Evolutionary conservation across 2,113 vertebrate genomes (phyloP).

Genomic region (Fregata magnificens): DNA sequence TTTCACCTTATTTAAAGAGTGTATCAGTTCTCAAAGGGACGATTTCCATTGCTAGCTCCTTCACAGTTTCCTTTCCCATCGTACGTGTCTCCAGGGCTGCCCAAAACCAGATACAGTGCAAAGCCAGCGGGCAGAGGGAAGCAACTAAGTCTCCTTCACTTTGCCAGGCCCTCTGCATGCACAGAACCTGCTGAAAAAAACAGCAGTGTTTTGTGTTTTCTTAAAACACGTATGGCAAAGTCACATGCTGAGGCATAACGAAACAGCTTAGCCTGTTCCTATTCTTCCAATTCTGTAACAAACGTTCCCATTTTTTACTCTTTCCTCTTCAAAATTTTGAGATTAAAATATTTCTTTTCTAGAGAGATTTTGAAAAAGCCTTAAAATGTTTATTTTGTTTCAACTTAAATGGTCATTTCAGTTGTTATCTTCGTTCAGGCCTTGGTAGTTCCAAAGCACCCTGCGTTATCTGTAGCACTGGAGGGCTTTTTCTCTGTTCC

Average conservation of each 20-base stretch:
- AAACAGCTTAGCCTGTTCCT: background rate
- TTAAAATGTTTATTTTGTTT: background rate
- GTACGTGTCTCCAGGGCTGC: background rate
- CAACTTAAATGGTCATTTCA: background rate
- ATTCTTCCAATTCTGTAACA: background rate
- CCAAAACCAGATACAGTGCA: background rate
- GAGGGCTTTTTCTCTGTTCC: background rate
- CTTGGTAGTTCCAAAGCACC: background rate
- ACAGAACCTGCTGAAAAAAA: background rate
- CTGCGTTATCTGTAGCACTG: too few species aligned
- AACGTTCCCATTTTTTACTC: background rate
- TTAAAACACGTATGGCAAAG: background rate
- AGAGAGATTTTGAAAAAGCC: background rate
- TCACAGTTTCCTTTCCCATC: background rate
- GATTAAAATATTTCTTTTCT: background rate
- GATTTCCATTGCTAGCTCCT: background rate
- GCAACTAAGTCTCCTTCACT: background rate
- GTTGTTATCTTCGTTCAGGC: background rate
- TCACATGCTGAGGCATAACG: background rate
- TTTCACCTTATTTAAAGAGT: too few species aligned
- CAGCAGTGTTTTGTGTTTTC: background rate
- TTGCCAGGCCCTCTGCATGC: background rate
- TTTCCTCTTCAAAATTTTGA: background rate
- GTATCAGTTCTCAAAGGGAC: background rate
- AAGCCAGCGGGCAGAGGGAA: background rate